These are phyloP conservation scores for Callaeas wilsoni DNA, from an alignment of 2,113 vertebrate species.

Conservation along the genomic window DNA sequence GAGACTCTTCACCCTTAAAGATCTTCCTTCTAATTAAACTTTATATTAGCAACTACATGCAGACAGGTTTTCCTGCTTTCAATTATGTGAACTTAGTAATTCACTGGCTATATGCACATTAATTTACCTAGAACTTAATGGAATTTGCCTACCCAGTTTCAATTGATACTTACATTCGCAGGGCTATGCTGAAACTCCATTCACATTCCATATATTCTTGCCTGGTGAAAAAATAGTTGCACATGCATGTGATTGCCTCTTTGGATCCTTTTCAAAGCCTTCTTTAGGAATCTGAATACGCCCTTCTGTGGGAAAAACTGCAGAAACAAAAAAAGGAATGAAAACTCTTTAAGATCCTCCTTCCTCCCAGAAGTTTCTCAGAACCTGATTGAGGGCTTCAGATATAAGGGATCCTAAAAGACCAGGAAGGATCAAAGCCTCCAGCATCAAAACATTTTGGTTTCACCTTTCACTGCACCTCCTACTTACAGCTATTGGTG, in stretches of 20 bases:
- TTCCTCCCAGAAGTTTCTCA: constrained; percentile 43
- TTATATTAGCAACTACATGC: constrained; percentile 16
- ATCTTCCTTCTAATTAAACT: constrained; percentile 60
- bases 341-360: neutral
- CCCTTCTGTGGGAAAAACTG: constrained; percentile 62
- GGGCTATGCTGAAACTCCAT: constrained; percentile 6
- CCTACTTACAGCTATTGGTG: neutral
- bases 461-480: constrained; percentile 48
- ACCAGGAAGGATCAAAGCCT: constrained; percentile 11
- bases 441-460: constrained; percentile 31
- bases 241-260: constrained; percentile 54
- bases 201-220: constrained; percentile 56
- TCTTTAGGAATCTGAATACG: constrained; percentile 45
- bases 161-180: neutral
- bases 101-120: neutral
- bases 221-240: constrained; percentile 50
- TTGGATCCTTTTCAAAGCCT: constrained; percentile 61
- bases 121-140: constrained; percentile 48
- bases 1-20: constrained; percentile 15
- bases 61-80: constrained; percentile 60
- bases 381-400: constrained; percentile 11
- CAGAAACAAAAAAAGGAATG: constrained; percentile 28
- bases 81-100: constrained; percentile 28
- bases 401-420: constrained; percentile 11
- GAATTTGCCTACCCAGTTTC: constrained; percentile 1